Evolutionary conservation across 2,888 invertebrate genomes (phyloP).

Genomic region (Cephalotes varians): DNA sequence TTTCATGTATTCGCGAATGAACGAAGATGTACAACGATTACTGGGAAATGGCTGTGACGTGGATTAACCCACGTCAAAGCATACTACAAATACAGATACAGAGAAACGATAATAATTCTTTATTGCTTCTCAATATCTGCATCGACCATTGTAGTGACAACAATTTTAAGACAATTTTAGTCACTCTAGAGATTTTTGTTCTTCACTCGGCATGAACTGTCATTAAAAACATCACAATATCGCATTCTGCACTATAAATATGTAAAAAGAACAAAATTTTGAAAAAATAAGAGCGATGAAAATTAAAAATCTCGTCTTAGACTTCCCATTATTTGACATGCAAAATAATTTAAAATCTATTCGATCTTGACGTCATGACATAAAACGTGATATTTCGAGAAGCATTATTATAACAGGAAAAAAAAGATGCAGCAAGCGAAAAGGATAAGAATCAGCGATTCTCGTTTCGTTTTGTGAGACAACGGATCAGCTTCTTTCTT

Average conservation of each 20-base stretch:
- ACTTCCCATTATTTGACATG: neutral
- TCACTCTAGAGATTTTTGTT: neutral
- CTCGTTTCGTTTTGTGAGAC: conserved; percentile 28
- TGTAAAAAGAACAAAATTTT: neutral
- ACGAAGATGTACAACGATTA: conserved; percentile 45
- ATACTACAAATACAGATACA: conserved; percentile 31
- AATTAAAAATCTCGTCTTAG: neutral
- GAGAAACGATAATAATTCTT: conserved; percentile 36
- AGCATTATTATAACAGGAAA: neutral
- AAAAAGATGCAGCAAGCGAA: neutral
- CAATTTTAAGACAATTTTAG: conserved; percentile 15
- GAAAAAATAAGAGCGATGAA: neutral
- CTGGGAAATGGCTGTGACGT: conserved; percentile 39
- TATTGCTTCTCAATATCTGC: conserved; percentile 35
- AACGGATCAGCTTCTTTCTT: conserved; percentile 31
- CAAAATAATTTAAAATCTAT: conserved; percentile 37
- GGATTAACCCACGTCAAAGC: conserved; percentile 35
- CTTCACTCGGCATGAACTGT: neutral
- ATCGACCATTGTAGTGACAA: neutral
- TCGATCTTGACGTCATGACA: conserved; percentile 20
- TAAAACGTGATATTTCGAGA: neutral
- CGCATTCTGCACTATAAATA: neutral
- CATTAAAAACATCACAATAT: neutral
- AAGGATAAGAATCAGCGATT: conserved; percentile 26
- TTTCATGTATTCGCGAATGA: conserved; percentile 43